Base-by-base conservation (phyloP, 1,140 invertebrate species). In the Brachionus plicatilis region DNA sequence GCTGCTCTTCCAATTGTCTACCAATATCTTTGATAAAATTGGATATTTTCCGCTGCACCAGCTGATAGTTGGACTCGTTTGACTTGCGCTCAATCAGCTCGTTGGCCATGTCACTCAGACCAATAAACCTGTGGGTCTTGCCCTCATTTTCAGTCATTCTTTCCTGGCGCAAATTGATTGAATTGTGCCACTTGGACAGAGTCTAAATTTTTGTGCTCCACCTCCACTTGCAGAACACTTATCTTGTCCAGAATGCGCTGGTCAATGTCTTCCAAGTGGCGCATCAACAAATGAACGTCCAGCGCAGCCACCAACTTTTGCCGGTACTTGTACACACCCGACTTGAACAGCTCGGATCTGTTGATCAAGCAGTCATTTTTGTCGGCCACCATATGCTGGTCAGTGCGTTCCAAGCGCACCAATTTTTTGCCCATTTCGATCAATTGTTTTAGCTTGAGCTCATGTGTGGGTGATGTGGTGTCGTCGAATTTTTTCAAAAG, bases 401-500 rank as follows among this genome's bases (percentile, higher is more conserved):
- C 91, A 86, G 92, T 90, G 87, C 92, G 91, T n/a, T 94, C 94
- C 90, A 97, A 95, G 85, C 93, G 93, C 47, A 98, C 93, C 20
- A 99, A 90, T 89, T 96, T 96, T 87, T 97, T 94, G 0, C 96
- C 96, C 41, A 98, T 88, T 24, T 92, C 90, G 89, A 95, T 96
- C 70, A 98, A 95, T 12, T 91, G 92, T 87, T 93, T 93, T 27
- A 99, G 94, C 84, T 95, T 92, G 14, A 93, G 92, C 87, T 98
- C 96, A 89, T 98, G 96, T 0, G 98, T 95, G 86, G 89, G 89
- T 24, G 93, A 94, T 88, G 96, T 94, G 5, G 96, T 93, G 87
- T 98, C 96, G 87, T 97, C 95, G 29, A 97, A 90, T 88, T 99
- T 99, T 91, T 99, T 99, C 75, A 99, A 89, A 20, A 99, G 89